Evolutionary conservation across 2,888 invertebrate genomes (phyloP).

Genomic region (Bugula neritina): DNA sequence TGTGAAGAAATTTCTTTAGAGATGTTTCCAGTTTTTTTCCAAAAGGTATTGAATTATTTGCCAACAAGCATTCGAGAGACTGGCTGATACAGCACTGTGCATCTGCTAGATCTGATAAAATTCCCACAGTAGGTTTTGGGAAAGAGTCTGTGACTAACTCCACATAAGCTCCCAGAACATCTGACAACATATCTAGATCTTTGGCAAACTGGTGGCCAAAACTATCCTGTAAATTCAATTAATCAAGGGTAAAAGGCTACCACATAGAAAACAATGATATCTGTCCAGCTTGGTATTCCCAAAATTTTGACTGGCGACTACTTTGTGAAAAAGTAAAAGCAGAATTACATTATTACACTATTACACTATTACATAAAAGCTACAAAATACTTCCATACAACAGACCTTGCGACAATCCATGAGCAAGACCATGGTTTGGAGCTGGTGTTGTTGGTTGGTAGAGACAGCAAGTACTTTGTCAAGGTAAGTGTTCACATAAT

Average conservation of each 20-base stretch:
- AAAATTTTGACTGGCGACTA: background rate
- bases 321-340: background rate
- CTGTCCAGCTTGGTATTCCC: too few species aligned
- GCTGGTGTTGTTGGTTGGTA: background rate
- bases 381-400: too few species aligned
- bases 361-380: too few species aligned
- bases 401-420: conserved; percentile 20
- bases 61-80: background rate
- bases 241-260: too few species aligned
- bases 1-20: background rate
- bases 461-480: background rate
- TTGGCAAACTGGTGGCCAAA: background rate
- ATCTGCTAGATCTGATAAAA: background rate
- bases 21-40: background rate
- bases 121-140: background rate
- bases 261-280: too few species aligned
- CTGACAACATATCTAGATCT: background rate
- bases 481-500: background rate
- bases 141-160: background rate
- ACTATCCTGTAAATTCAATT: background rate
- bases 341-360: too few species aligned
- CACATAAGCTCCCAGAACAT: background rate
- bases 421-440: conserved; percentile 14
- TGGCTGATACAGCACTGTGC: background rate
- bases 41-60: background rate